A percentile compares a stretch with the other conserved stretches of the same genome.
These are phyloP conservation scores for Peromyscus nudipes DNA, from an alignment of 2,797 vertebrate genomes.

Conservation along the genomic window DNA sequence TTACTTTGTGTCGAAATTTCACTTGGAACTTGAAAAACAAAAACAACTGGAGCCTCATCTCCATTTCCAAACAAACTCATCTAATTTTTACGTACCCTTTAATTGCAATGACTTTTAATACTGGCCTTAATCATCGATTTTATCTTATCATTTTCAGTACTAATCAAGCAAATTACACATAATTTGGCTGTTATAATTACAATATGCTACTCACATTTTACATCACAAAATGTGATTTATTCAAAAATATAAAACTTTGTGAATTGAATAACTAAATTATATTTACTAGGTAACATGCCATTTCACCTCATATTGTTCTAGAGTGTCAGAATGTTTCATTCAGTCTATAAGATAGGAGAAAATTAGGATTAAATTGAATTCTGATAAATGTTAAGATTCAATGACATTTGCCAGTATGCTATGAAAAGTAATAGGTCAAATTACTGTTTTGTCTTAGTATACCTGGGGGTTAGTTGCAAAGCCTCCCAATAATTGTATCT, in stretches of 20 bases:
- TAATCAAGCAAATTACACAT: conserved; percentile 63
- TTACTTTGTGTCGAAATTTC: background rate
- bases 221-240: conserved; percentile 72
- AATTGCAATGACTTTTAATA: conserved; percentile 52
- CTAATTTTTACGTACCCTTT: conserved; percentile 40
- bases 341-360: conserved; percentile 81
- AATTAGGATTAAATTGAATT: conserved; percentile 83
- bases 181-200: conserved; percentile 26
- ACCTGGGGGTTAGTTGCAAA: conserved; percentile 18
- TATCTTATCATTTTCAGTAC: conserved; percentile 16
- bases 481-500: conserved; percentile 77
- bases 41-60: background rate
- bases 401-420: conserved; percentile 38
- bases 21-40: background rate
- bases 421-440: conserved; percentile 73
- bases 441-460: conserved; percentile 71
- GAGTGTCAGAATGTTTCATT: conserved; percentile 75
- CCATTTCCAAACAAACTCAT: conserved; percentile 1
- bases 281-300: conserved; percentile 79
- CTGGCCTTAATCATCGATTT: conserved; percentile 41
- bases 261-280: conserved; percentile 81
- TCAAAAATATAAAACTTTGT: conserved; percentile 79
- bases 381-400: conserved; percentile 80
- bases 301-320: conserved; percentile 82
- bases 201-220: conserved; percentile 30